These are phyloP conservation scores for Girardia tigrina DNA, from an alignment of 2,888 invertebrate genomes.

Conservation along the genomic window DNA sequence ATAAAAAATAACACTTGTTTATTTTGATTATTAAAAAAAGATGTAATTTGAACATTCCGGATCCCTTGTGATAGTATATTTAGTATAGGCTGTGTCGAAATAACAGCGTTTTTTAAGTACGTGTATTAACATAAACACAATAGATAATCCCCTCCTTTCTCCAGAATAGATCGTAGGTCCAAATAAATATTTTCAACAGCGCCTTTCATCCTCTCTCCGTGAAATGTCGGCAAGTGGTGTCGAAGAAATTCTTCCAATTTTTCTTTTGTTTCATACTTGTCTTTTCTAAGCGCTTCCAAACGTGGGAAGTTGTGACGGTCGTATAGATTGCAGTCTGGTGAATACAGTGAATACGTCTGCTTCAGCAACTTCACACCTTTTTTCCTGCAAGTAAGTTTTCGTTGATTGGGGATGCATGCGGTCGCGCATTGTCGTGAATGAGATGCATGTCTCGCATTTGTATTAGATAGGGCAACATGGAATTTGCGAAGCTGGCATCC, in stretches of 20 bases:
- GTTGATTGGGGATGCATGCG: too few species aligned
- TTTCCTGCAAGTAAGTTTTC: too few species aligned
- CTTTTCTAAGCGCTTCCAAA: conserved; percentile 27
- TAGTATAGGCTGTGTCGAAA: too few species aligned
- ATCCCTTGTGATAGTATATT: too few species aligned
- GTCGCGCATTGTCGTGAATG: conserved; percentile 32
- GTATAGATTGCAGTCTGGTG: conserved; percentile 30
- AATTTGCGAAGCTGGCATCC: not conserved
- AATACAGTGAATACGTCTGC: conserved; percentile 29
- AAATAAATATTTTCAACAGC: conserved; percentile 26
- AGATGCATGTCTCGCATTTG: conserved; percentile 27
- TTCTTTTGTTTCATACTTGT: conserved; percentile 24
- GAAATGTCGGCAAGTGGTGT: conserved; percentile 25
- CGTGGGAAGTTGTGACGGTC: conserved; percentile 27
- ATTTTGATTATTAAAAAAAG: too few species aligned
- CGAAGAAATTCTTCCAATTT: conserved; percentile 15
- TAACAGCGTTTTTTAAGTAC: too few species aligned
- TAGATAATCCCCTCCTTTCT: too few species aligned
- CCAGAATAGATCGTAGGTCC: too few species aligned
- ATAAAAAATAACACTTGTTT: too few species aligned
- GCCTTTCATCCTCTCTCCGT: conserved; percentile 17
- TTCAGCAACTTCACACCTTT: conserved; percentile 21
- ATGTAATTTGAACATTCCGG: too few species aligned
- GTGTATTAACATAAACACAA: too few species aligned
- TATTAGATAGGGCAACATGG: not conserved